Percentiles rank a stretch among this genome's conserved stretches.
Evolutionary conservation across 2,113 vertebrate species (phyloP).

Genomic region (Elachura formosa): DNA sequence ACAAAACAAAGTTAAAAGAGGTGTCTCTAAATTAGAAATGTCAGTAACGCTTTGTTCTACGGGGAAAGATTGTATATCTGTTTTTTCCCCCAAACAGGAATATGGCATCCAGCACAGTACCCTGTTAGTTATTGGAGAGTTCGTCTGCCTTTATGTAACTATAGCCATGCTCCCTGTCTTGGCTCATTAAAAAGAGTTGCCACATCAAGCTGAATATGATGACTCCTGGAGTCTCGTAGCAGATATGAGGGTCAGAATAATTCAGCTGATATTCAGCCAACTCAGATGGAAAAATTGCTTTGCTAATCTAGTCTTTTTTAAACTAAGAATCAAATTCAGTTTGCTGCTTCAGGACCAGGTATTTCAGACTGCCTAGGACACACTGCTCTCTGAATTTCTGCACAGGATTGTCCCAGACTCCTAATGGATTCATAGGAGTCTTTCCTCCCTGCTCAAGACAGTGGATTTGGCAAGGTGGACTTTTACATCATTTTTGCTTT

Average conservation of each 20-base stretch:
- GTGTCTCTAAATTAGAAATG: neutral
- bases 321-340: neutral
- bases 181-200: neutral
- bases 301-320: neutral
- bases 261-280: neutral
- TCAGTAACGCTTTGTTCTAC: neutral
- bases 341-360: neutral
- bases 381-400: neutral
- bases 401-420: neutral
- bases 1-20: neutral
- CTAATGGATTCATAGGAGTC: neutral
- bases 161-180: neutral
- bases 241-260: neutral
- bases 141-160: neutral
- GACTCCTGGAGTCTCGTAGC: neutral
- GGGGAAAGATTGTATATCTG: neutral
- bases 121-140: fast-evolving
- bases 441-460: neutral
- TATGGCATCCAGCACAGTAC: neutral
- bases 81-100: neutral
- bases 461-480: neutral
- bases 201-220: neutral
- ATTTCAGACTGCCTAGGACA: neutral
- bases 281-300: neutral
- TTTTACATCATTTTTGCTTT: neutral